Evolutionary conservation across 1,140 invertebrate genomes (phyloP), one percentile per base, ranked within the genome.

Genomic region (Leptonema lineaticorne): DNA sequence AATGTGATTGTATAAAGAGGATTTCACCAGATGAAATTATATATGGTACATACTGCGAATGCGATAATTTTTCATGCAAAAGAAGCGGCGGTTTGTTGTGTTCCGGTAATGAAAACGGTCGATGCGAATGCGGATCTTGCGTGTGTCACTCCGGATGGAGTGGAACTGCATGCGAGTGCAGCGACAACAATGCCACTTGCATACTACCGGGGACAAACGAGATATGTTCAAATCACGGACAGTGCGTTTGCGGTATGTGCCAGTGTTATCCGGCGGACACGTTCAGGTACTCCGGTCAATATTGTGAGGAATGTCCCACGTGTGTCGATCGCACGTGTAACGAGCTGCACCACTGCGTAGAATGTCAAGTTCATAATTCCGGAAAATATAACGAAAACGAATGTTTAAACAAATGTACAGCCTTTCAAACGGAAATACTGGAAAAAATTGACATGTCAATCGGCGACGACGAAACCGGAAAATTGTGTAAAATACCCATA

Each of bases 271-370:
- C 77, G 7, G 79, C 75, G 0, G 76, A 82, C 37, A 77, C 82
- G 33, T 82, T 83, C 64, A 79, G 83, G 62, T 84, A 87, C 69
- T 85, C 83, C 29, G 85, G 85, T 20, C 76, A 79, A 65, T 90
- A 83, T 48, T 92, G 90, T 77, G 81, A 87, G 69, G 83, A 87
- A 53, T 89, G 88, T 73, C 77, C 83, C 3, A 67, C 74, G 29
- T 78, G 78, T 48, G 70, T 76, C 20, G 68, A 60, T 0, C 62
- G 85, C 56, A 79, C 83, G 68, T 96, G 94, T 78, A 79, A 85
- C 24, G 85, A 89, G 48, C 87, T 92, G 73, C 88, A 87, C 73
- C 83, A 86, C 11, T 94, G 92, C 79, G 92, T 93, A 5, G 86
- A 91, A 74, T 94, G 92, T 75, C 79, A 85, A 69, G 83, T 86